Base-by-base conservation (phyloP, 2,888 invertebrate genomes). In the Clostera curtula region DNA sequence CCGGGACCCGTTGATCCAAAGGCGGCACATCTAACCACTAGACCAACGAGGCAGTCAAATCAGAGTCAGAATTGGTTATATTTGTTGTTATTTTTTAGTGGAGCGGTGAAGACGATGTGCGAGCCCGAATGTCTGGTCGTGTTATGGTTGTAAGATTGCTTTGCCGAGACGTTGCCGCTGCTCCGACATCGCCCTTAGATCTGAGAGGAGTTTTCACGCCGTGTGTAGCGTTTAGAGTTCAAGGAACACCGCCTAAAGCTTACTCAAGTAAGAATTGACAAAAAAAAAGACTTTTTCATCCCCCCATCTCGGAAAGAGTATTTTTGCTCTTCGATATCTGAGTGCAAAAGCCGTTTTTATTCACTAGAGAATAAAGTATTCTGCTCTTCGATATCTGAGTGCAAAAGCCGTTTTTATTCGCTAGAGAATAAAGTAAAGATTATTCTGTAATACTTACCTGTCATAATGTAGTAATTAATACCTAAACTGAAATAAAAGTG, bases 191-290 rank as follows among this genome's bases (percentile, higher is more conserved):
- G 2, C 74, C 82, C 2, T 60, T 79, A 34, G 84, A 85, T 34
- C 53, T 86, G 47, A 66, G 87, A 43, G 88, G 88, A 27, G 88
- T 93, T 12, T 92, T 93, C 67, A 90, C 92, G 2, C 94, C 94
- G 0, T 95, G 95, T 58, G 92, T 95, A 23, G 92, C 93, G 3
- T 95, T 95, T 56, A 86, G 95, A 40, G 90, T 95, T 4, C 93
- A 93, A 46, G 95, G 95, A 27, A 90, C 92, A 17, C 92, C 93
- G 6, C 88, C 87, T 1, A 89, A 87, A 53, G 64, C 85, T 5
- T 87, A 77, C 40, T 90, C 44, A 8, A 52, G 52, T 52, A 41
- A 13, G 52, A 42, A 2, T 26, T 23, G n/a, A n/a, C n/a, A n/a
- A n/a, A n/a, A n/a, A n/a, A n/a, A n/a, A n/a, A n/a, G n/a, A n/a